Evolutionary conservation across 2,797 vertebrate genomes (phyloP).

Genomic region (Tarsius wallacei): DNA sequence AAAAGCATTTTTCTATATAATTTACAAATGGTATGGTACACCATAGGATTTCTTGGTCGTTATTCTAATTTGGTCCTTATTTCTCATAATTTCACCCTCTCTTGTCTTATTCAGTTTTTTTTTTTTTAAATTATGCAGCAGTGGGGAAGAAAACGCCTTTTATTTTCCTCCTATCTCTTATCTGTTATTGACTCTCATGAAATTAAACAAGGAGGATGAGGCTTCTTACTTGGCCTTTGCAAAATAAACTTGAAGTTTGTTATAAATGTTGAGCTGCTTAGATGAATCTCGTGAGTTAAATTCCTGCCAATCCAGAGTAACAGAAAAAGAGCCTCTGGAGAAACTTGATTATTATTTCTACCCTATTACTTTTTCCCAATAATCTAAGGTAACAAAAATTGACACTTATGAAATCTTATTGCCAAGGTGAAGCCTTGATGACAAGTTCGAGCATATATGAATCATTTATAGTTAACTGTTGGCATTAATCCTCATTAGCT

Average conservation of each 20-base stretch:
- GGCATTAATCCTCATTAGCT: background rate
- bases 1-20: background rate
- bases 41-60: background rate
- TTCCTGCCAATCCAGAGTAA: background rate
- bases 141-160: background rate
- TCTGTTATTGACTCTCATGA: background rate
- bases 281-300: background rate
- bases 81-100: background rate
- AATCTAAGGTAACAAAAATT: background rate
- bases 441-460: background rate
- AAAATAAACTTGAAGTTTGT: background rate
- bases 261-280: background rate
- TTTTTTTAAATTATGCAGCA: background rate
- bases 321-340: background rate
- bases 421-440: background rate
- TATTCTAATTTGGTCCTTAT: background rate
- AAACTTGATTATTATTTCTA: slow-evolving; percentile 7
- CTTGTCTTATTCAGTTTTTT: background rate
- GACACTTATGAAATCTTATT: background rate
- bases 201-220: background rate
- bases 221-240: background rate
- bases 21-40: background rate
- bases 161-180: background rate
- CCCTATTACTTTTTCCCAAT: background rate
- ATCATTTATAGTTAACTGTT: background rate